These are phyloP conservation scores for Hystrix brachyura DNA, from an alignment of 2,113 vertebrate species.

Conservation along the genomic window DNA sequence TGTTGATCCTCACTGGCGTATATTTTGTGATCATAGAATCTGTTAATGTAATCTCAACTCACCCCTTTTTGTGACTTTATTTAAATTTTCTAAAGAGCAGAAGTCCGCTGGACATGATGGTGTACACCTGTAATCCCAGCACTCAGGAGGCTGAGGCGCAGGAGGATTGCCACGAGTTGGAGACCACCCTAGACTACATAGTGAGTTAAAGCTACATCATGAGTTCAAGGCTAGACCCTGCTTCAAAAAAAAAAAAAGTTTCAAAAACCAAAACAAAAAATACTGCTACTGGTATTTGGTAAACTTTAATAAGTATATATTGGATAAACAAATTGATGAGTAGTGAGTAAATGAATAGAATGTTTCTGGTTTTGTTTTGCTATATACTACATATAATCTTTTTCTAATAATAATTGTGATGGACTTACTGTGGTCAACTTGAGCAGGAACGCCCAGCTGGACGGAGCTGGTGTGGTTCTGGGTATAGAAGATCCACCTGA, in stretches of 20 bases:
- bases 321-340: background rate
- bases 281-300: background rate
- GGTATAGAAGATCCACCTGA: too few species aligned
- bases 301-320: background rate
- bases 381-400: background rate
- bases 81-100: background rate
- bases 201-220: too few species aligned
- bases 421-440: too few species aligned
- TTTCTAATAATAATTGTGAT: conserved; percentile 16
- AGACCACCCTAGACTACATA: too few species aligned
- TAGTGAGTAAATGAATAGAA: background rate
- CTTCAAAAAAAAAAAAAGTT: too few species aligned
- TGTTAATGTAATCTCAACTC: background rate
- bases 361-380: background rate
- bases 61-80: background rate
- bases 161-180: too few species aligned
- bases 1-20: background rate
- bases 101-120: too few species aligned
- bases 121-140: too few species aligned
- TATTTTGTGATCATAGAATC: background rate
- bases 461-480: too few species aligned
- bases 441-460: too few species aligned
- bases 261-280: background rate
- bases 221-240: too few species aligned
- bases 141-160: too few species aligned